Conservation (phyloP, 2,113 vertebrate genomes). For the Antigone vipio region DNA sequence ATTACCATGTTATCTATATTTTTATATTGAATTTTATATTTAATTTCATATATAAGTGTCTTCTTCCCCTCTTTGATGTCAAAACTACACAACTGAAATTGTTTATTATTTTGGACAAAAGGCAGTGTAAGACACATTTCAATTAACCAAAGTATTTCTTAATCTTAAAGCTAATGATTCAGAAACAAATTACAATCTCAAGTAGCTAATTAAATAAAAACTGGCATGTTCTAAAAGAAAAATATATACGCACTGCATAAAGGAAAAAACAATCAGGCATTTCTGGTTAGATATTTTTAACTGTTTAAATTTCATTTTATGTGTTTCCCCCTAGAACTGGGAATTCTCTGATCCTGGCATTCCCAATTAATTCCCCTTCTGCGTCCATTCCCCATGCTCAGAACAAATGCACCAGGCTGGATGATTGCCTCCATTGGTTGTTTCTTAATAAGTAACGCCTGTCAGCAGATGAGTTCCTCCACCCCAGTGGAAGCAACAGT, state of each 20-base stretch:
- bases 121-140: not conserved
- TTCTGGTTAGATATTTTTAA: not conserved
- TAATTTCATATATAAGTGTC: not conserved
- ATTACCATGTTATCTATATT: not conserved
- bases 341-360: not conserved
- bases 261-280: not conserved
- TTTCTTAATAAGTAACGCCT: not conserved
- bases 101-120: not conserved
- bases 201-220: not conserved
- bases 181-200: not conserved
- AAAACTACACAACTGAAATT: not conserved
- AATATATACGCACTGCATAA: not conserved
- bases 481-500: not conserved
- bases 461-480: not conserved
- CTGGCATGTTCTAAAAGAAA: not conserved
- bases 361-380: not conserved
- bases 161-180: not conserved
- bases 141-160: not conserved
- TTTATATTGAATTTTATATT: not conserved
- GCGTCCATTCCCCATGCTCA: not conserved
- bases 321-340: not conserved
- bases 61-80: not conserved
- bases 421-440: fast-evolving
- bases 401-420: not conserved
- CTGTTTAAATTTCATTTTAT: not conserved